A percentile compares a stretch with the other conserved stretches of the same genome.
These are phyloP conservation scores for Ephestia elutella DNA, from an alignment of 1,140 invertebrate genomes.

Conservation along the genomic window DNA sequence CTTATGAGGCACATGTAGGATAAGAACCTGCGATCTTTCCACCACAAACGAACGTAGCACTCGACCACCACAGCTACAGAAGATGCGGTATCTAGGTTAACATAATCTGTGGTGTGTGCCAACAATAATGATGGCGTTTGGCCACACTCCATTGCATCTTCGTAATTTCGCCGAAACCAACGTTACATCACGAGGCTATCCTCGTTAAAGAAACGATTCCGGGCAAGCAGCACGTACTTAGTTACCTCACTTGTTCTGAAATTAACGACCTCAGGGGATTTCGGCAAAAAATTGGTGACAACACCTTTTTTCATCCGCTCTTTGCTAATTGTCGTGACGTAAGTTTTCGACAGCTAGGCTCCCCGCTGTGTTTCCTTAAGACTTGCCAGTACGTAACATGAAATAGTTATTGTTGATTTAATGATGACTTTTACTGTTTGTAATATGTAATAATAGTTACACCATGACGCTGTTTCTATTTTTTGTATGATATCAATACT, in stretches of 20 bases:
- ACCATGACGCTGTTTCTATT: no score
- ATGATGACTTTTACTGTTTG: no score
- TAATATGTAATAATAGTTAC: no score
- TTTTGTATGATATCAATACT: no score
- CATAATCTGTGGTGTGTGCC: not conserved
- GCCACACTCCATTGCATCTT: constrained; percentile 48
- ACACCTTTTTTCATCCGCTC: not conserved
- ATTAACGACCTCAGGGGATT: constrained; percentile 29
- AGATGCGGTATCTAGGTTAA: not conserved
- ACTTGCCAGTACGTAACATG: not conserved
- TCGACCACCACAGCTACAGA: no score
- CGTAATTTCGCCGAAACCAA: constrained; percentile 54
- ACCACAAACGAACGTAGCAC: no score
- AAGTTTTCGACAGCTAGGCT: not conserved
- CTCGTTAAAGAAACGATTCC: constrained; percentile 50
- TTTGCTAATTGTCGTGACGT: not conserved
- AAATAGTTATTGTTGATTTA: not conserved
- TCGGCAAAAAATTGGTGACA: constrained; percentile 9
- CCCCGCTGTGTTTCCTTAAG: not conserved
- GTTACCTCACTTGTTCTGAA: constrained; percentile 48
- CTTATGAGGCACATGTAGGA: no score
- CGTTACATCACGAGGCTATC: constrained; percentile 44
- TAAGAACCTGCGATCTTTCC: no score
- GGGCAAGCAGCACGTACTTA: constrained; percentile 30
- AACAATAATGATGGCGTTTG: constrained; percentile 16